Evolutionary conservation across 1,140 invertebrate genomes (phyloP).

Genomic region (Coenobita brevimanus): DNA sequence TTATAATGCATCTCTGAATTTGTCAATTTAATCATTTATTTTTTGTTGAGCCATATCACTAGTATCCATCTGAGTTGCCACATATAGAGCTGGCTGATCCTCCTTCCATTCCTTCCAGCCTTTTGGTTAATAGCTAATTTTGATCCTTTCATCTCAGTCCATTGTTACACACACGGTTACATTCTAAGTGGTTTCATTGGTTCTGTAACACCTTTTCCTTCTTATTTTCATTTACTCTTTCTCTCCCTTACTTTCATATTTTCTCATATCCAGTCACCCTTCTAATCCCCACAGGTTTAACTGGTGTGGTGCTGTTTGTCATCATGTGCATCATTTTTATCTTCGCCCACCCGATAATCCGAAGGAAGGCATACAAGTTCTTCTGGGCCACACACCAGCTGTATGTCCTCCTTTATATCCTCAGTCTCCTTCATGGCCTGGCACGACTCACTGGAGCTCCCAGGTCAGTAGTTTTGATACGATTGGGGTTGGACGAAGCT

Average conservation of each 20-base stretch:
- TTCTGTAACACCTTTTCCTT: too few relatives aligned
- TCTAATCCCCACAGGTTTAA: conserved; percentile 85
- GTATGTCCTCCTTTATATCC: conserved; percentile 91
- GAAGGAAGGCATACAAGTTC: conserved; percentile 95
- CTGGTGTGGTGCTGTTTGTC: conserved; percentile 94
- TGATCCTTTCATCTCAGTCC: neutral
- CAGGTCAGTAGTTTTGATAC: conserved; percentile 74
- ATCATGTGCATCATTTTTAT: conserved; percentile 97
- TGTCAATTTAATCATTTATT: too few relatives aligned
- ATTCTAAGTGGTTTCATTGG: too few relatives aligned
- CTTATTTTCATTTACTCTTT: neutral
- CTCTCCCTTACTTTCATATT: too few relatives aligned
- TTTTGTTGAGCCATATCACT: too few relatives aligned
- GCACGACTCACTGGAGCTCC: conserved; percentile 93
- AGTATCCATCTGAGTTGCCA: too few relatives aligned
- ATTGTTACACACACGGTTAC: neutral
- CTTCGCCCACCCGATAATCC: conserved; percentile 95
- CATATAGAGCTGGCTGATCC: too few relatives aligned
- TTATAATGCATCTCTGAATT: too few relatives aligned
- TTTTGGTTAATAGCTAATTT: too few relatives aligned
- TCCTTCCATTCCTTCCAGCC: too few relatives aligned
- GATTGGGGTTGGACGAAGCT: too few relatives aligned
- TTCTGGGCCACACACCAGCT: conserved; percentile 98
- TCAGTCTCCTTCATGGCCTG: conserved; percentile 95
- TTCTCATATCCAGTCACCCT: too few relatives aligned